Evolutionary conservation across 2,888 invertebrate genomes (phyloP), one percentile per base, ranked within the genome.

Genomic region (Parapristionchus giblindavisi): DNA sequence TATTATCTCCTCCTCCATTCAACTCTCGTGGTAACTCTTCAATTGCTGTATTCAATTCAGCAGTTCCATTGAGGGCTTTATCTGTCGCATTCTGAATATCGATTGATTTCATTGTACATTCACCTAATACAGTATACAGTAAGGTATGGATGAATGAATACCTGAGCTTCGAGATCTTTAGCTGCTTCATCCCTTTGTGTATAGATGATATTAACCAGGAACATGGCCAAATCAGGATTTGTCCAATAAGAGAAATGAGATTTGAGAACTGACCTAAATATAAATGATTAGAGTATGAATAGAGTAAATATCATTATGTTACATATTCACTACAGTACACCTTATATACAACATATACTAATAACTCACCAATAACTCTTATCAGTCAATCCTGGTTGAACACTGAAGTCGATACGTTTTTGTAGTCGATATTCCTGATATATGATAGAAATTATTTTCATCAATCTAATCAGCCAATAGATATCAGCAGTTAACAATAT

Each of bases 191-290:
- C 68, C 60, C 70, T 68, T 48, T 70, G 66, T 36, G 68, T 68
- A 34, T 83, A 82, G 58, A 85, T 77, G n/a, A 79, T 76, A 74
- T 85, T 85, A 51, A 84, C 79, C 24, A 85, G 58, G 79, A 83
- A 85, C 32, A 80, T 75, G 14, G 82, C 80, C 21, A 84, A 66
- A 72, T 84, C 85, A n/a, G 77, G 77, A 77, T 85, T 85, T 8
- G 84, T 83, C 86, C 87, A 87, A 70, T 87, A 87, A 61, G 83
- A 76, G 71, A 87, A 87, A 60, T 87, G 87, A 3, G 80, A 77
- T 70, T 84, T 85, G 32, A 87, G 76, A 61, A 87, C 83, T 0
- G 85, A 84, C 83, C 65, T 40, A 48, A 63, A 63, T 27, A 36
- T 1, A 2, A 8, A 40, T 14, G 34, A 27, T 54, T 8, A 14